Conservation (phyloP, 2,888 invertebrate species). For the Amblyteles armatorius region DNA sequence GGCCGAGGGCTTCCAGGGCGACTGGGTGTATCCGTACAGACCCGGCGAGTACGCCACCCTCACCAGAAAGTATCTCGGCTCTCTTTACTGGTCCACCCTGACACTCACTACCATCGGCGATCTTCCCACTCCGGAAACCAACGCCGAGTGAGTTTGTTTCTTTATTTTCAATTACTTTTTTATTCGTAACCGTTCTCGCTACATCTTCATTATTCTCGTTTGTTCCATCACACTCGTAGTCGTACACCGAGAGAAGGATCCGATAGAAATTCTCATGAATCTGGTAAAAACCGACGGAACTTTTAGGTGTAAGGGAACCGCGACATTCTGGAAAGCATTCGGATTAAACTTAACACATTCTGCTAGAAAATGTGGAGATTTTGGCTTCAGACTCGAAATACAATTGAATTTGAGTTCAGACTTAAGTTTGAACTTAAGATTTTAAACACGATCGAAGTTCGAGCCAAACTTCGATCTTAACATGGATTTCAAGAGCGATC, state of each 20-base stretch:
- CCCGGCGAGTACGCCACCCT: slow-evolving; percentile 95
- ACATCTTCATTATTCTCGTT: neutral
- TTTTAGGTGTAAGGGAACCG: no score
- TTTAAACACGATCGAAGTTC: no score
- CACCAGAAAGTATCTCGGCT: slow-evolving; percentile 96
- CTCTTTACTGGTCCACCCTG: slow-evolving; percentile 98
- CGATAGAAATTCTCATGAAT: no score
- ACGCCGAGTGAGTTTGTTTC: slow-evolving; percentile 94
- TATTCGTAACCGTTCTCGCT: no score
- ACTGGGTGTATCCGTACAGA: slow-evolving; percentile 95
- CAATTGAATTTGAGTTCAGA: no score
- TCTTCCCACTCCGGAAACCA: slow-evolving; percentile 97
- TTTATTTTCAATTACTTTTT: no score
- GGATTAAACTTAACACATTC: neutral
- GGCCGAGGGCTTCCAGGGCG: slow-evolving; percentile 94
- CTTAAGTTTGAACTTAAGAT: no score
- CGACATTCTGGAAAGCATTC: neutral
- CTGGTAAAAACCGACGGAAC: no score
- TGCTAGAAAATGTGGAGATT: no score
- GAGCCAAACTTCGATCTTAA: no score
- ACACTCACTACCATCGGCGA: slow-evolving; percentile 98
- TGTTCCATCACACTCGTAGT: neutral
- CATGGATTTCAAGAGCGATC: no score
- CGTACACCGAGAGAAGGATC: neutral
- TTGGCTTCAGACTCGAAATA: no score